These are phyloP conservation scores for Oscarella lobularis DNA, from an alignment of 37 sponge, comb jelly and placozoan genomes.

Conservation along the genomic window DNA sequence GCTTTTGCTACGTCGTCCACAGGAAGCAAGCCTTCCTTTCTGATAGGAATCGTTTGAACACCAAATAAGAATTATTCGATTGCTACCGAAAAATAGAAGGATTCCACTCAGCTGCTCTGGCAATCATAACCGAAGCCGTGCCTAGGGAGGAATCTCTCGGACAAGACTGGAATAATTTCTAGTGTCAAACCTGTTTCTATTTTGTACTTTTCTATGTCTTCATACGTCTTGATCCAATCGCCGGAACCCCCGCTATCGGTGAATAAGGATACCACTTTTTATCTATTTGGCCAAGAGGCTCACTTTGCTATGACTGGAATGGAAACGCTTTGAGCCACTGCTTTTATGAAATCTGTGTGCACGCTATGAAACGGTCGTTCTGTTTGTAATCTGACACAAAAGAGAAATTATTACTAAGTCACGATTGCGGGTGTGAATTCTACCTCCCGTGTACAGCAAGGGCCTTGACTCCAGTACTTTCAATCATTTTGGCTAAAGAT, in stretches of 20 bases:
- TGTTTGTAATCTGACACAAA: not conserved
- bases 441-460: conserved; percentile 86
- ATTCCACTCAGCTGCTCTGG: conserved; percentile 86
- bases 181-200: conserved; percentile 27
- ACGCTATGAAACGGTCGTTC: conserved; percentile 1
- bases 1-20: conserved; percentile 42
- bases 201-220: conserved; percentile 40
- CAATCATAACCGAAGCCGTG: conserved; percentile 80
- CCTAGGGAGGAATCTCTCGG: conserved; percentile 12
- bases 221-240: conserved; percentile 23
- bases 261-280: not conserved
- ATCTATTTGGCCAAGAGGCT: not conserved
- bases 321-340: conserved; percentile 29
- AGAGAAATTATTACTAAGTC: not conserved
- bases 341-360: conserved; percentile 63
- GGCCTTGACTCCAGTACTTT: conserved; percentile 88
- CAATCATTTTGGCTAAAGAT: conserved; percentile 68
- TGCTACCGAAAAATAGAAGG: conserved; percentile 84
- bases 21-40: conserved; percentile 51
- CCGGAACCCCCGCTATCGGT: conserved; percentile 67
- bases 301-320: conserved; percentile 95
- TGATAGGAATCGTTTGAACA: conserved; percentile 1
- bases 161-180: not conserved
- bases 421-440: not conserved
- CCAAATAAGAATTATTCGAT: not conserved